phyloP scores from a whole-genome alignment of 2,888 invertebrate species.

The Anthrax anthrax region DNA sequence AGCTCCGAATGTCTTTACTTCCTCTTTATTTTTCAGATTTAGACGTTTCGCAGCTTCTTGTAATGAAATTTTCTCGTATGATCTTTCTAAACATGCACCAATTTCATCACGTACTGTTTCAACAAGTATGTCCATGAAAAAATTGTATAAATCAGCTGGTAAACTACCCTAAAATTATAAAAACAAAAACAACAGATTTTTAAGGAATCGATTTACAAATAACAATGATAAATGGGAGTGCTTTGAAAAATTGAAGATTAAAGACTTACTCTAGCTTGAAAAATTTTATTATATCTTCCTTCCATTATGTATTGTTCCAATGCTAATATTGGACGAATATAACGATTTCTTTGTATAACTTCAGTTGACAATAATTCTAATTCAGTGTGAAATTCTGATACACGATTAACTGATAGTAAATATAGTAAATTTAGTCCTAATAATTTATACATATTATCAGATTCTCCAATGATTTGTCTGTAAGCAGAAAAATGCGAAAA shows the following conservation, averaged over 20 bases:
- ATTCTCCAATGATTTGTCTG: slow-evolving; percentile 72
- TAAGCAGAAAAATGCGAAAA: slow-evolving; percentile 8
- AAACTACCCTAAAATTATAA: slow-evolving; percentile 61
- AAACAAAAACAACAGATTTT: slow-evolving; percentile 1
- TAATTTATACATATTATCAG: slow-evolving; percentile 85
- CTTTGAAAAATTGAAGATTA: too few relatives aligned
- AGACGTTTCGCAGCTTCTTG: slow-evolving; percentile 80
- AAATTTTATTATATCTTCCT: slow-evolving; percentile 96
- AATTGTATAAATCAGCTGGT: slow-evolving; percentile 87
- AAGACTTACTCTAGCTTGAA: slow-evolving; percentile 57
- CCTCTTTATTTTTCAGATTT: slow-evolving; percentile 63
- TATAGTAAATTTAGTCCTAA: slow-evolving; percentile 88
- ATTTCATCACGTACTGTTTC: slow-evolving; percentile 95
- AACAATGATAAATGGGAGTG: too few relatives aligned
- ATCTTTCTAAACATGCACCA: slow-evolving; percentile 90
- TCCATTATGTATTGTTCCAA: slow-evolving; percentile 99
- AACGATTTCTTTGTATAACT: slow-evolving; percentile 82
- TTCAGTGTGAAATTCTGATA: slow-evolving; percentile 98
- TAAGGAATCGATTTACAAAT: not conserved
- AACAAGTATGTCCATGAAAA: slow-evolving; percentile 91
- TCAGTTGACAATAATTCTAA: slow-evolving; percentile 84
- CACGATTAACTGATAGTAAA: slow-evolving; percentile 85
- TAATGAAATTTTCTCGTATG: slow-evolving; percentile 78
- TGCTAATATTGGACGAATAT: slow-evolving; percentile 86
- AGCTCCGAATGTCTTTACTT: slow-evolving; percentile 63